Conservation (phyloP, 2,888 invertebrate species). For the Pediacus dermestoides region DNA sequence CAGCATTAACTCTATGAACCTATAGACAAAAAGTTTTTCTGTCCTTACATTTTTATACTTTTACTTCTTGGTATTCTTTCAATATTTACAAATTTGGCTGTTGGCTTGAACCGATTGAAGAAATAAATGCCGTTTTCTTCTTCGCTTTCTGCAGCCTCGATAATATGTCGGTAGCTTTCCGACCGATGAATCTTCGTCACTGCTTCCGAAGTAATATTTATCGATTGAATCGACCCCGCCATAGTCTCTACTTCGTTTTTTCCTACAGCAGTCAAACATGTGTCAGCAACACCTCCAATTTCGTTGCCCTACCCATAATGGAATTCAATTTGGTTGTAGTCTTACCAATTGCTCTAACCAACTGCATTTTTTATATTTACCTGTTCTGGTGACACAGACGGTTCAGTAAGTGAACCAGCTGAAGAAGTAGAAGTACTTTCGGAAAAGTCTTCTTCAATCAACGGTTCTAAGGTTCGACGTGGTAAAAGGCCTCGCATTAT, state of each 20-base stretch:
- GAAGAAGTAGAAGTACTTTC: conserved; percentile 54
- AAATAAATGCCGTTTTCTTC: conserved; percentile 32
- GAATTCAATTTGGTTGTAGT: conserved; percentile 33
- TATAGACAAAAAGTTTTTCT: background rate
- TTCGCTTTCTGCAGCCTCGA: conserved; percentile 43
- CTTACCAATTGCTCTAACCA: conserved; percentile 47
- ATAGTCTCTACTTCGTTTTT: conserved; percentile 44
- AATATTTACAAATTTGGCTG: conserved; percentile 47
- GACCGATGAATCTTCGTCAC: conserved; percentile 54
- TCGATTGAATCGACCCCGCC: conserved; percentile 27
- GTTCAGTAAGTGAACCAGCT: conserved; percentile 34
- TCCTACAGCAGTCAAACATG: conserved; percentile 51
- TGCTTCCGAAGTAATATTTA: conserved; percentile 52
- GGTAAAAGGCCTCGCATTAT: conserved; percentile 67
- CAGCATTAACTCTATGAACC: conserved; percentile 5
- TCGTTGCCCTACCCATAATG: conserved; percentile 53
- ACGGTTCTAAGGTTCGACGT: conserved; percentile 74
- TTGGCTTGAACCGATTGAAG: conserved; percentile 46
- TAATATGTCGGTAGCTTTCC: conserved; percentile 50
- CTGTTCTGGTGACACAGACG: conserved; percentile 47
- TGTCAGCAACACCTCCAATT: conserved; percentile 54
- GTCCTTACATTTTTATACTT: conserved; percentile 45
- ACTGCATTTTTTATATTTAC: conserved; percentile 39
- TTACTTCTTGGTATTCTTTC: conserved; percentile 44
- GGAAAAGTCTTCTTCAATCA: conserved; percentile 78